Evolutionary conservation across 2,113 vertebrate genomes (phyloP).

Genomic region (Merops nubicus): DNA sequence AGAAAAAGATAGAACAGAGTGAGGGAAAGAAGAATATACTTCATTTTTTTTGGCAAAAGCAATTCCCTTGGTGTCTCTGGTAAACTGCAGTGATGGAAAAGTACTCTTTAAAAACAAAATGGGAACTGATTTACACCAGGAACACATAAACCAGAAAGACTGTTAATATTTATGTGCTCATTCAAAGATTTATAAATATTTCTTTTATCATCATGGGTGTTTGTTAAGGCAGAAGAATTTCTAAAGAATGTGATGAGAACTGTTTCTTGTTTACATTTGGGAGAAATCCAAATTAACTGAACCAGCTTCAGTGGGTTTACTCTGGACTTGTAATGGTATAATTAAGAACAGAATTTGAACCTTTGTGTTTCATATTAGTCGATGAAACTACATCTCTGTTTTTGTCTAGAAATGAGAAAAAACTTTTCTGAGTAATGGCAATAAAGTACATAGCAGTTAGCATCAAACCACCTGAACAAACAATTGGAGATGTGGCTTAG

Average conservation of each 20-base stretch:
- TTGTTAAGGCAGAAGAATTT: background rate
- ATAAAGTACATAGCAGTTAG: background rate
- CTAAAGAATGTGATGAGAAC: background rate
- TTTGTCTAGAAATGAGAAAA: conserved; percentile 30
- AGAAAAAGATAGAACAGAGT: background rate
- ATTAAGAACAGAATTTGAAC: background rate
- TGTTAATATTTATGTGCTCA: background rate
- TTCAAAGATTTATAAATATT: background rate
- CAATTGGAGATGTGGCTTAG: background rate
- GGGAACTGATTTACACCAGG: conserved; percentile 13
- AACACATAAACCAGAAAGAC: background rate
- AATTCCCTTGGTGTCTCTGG: background rate
- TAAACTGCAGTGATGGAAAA: background rate
- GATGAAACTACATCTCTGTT: conserved; percentile 7
- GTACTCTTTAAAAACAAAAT: conserved; percentile 8
- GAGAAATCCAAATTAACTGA: background rate
- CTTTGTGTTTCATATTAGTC: conserved; percentile 5
- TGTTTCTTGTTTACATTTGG: background rate
- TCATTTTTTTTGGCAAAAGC: conserved; percentile 20
- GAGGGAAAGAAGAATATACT: conserved; percentile 1
- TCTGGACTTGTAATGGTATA: background rate
- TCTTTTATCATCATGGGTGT: background rate
- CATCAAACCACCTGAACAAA: conserved; percentile 51
- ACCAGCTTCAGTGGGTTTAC: background rate
- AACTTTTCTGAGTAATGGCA: background rate